These are phyloP conservation scores for Nycticryphes semicollaris DNA, from an alignment of 2,113 vertebrate species.

Conservation along the genomic window DNA sequence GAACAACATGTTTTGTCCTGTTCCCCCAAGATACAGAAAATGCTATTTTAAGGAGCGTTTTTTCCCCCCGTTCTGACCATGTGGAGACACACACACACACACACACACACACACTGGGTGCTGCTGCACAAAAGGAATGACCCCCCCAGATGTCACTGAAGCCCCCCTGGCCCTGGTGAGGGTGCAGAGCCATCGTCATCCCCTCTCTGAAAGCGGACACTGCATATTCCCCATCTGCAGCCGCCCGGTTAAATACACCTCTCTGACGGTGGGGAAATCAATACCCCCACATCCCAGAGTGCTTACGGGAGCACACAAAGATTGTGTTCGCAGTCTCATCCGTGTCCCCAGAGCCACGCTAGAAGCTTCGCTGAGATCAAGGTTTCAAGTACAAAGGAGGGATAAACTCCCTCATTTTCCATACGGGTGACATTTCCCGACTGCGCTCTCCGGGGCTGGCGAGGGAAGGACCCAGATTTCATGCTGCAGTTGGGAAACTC, in stretches of 20 bases:
- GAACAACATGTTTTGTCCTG: not conserved
- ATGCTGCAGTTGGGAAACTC: not conserved
- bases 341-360: not conserved
- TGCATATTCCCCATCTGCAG: accelerated
- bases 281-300: not conserved
- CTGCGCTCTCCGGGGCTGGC: not conserved
- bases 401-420: not conserved
- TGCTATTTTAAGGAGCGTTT: not conserved
- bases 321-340: accelerated
- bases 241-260: not conserved
- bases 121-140: not conserved
- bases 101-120: too few relatives aligned
- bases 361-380: not conserved
- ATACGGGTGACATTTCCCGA: not conserved
- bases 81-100: not conserved
- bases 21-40: not conserved
- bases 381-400: not conserved
- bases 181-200: not conserved
- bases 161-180: not conserved
- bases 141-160: not conserved
- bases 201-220: not conserved
- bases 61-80: accelerated
- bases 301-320: not conserved
- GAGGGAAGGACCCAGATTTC: not conserved
- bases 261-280: accelerated